Conservation (phyloP, 2,888 invertebrate genomes). For the Nomada flava region DNA sequence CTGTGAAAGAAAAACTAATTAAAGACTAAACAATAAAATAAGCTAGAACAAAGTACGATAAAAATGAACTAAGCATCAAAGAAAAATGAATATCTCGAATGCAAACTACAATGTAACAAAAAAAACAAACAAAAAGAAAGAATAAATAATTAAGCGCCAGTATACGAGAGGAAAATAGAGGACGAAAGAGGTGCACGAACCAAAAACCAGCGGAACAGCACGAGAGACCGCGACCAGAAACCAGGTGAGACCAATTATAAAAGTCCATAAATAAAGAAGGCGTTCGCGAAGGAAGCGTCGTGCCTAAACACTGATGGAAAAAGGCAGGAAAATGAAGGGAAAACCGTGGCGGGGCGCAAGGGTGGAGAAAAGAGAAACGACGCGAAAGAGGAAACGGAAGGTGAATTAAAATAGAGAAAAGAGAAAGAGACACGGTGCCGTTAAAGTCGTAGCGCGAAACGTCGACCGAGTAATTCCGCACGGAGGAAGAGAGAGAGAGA, state of each 20-base stretch:
- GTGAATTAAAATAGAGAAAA: neutral
- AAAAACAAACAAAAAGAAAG: no score
- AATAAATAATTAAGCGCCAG: no score
- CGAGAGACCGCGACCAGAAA: neutral
- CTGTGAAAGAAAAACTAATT: no score
- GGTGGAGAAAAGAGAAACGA: neutral
- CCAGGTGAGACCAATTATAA: constrained; percentile 26
- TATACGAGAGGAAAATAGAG: neutral
- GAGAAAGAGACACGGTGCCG: constrained; percentile 2
- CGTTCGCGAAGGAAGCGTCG: neutral
- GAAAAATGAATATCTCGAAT: no score
- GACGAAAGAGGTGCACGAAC: neutral
- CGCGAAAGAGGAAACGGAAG: neutral
- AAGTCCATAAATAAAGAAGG: constrained; percentile 14
- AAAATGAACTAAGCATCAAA: no score
- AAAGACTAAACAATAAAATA: no score
- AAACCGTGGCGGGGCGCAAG: neutral
- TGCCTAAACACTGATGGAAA: constrained; percentile 3
- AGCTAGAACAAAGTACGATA: no score
- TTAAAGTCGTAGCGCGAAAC: constrained; percentile 18
- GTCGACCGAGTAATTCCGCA: constrained; percentile 52
- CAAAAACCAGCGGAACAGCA: neutral
- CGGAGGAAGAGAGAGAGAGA: constrained; percentile 25
- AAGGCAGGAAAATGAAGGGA: neutral
- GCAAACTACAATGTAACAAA: no score